Conservation (phyloP, 2,797 vertebrate species). For the Alauda arvensis region DNA sequence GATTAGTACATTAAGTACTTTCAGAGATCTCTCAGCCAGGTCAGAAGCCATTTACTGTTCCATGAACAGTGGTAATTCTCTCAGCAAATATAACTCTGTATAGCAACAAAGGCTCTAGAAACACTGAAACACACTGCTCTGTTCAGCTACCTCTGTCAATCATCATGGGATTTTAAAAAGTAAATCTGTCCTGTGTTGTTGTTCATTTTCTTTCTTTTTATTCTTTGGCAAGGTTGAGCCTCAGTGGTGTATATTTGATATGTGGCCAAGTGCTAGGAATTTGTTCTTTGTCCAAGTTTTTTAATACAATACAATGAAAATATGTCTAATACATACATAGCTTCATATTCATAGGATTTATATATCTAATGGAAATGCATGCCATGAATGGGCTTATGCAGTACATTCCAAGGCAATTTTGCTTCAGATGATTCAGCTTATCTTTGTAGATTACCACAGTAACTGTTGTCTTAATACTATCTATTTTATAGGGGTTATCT, state of each 20-base stretch:
- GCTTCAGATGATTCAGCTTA: not conserved
- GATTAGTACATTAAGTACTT: not conserved
- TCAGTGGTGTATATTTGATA: not conserved
- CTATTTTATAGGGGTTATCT: not conserved
- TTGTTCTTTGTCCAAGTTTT: not conserved
- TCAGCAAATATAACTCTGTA: not conserved
- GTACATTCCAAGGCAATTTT: not conserved
- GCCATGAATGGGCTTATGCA: not conserved
- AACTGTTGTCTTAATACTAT: not conserved
- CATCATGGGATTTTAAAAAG: not conserved
- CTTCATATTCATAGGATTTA: not conserved
- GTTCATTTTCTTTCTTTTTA: not conserved
- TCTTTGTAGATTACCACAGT: not conserved
- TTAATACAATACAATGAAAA: not conserved
- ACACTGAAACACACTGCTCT: not conserved
- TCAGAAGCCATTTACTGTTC: not conserved
- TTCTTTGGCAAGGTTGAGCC: not conserved
- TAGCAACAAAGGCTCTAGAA: not conserved
- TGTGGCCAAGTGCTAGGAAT: not conserved
- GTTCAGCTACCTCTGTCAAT: not conserved
- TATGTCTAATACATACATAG: not conserved
- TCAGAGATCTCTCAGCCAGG: not conserved
- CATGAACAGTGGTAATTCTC: not conserved
- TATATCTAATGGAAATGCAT: not conserved
- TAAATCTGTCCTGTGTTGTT: not conserved